These are phyloP conservation scores for Pyxicephalus adspersus DNA, from an alignment of 2,113 vertebrate species.

Conservation along the genomic window DNA sequence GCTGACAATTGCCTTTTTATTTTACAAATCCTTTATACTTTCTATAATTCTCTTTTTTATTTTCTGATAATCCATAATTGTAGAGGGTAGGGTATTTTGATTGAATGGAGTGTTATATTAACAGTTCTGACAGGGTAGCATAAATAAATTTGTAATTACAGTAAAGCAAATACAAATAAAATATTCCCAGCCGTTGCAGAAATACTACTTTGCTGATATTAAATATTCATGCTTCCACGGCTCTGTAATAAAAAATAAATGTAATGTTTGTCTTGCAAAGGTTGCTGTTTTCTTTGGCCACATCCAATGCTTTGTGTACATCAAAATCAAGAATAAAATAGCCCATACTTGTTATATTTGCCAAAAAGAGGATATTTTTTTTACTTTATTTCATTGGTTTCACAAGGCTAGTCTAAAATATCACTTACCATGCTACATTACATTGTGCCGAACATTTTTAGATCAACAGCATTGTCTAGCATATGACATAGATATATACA, in stretches of 20 bases:
- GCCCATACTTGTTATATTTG: no score
- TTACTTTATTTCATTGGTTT: neutral
- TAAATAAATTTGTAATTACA: neutral
- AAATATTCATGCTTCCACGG: slow-evolving; percentile 29
- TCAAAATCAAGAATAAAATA: neutral
- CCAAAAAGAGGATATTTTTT: neutral
- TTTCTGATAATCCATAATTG: no score
- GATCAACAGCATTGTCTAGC: neutral
- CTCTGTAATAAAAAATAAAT: slow-evolving; percentile 32
- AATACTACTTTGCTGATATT: slow-evolving; percentile 5
- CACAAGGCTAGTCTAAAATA: neutral
- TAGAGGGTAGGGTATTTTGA: neutral
- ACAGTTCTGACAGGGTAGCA: neutral
- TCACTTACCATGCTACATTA: neutral
- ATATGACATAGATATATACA: neutral
- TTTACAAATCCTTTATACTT: no score
- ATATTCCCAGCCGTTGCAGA: neutral
- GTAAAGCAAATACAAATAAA: neutral
- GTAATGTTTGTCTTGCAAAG: slow-evolving; percentile 16
- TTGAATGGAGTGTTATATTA: neutral
- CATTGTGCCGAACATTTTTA: neutral
- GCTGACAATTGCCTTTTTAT: no score
- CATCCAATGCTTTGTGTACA: neutral
- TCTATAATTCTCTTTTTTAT: no score
- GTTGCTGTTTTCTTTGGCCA: neutral